These are phyloP conservation scores for Sporophila hypoxantha DNA, from an alignment of 2,113 vertebrate genomes.

Conservation along the genomic window DNA sequence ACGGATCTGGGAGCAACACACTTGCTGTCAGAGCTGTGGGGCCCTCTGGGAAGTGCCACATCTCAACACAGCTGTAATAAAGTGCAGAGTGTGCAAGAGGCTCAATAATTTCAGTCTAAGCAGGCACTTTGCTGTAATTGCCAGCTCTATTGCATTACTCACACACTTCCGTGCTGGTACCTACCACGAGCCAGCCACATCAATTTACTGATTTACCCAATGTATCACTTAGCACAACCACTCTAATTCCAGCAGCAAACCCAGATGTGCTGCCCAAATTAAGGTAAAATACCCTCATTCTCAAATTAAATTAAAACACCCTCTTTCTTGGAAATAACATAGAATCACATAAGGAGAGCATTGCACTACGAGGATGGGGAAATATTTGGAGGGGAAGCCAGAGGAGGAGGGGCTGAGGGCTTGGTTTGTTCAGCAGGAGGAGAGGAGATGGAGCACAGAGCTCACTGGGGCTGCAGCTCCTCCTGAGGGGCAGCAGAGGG, in stretches of 20 bases:
- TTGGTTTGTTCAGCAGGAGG: not conserved
- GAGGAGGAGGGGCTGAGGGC: not conserved
- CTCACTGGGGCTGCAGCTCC: not conserved
- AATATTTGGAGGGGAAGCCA: not conserved
- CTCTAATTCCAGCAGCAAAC: not conserved
- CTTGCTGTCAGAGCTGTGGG: not conserved
- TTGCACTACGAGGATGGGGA: not conserved
- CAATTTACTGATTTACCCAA: not conserved
- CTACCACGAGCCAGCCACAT: not conserved
- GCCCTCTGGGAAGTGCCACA: not conserved
- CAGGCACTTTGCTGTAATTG: slow-evolving; percentile 35
- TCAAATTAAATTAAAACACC: not conserved
- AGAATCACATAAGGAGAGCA: not conserved
- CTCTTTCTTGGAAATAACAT: not conserved
- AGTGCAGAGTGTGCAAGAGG: not conserved
- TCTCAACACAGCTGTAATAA: not conserved
- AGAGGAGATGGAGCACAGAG: not conserved
- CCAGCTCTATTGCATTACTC: not conserved
- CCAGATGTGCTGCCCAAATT: not conserved
- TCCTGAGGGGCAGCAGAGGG: not conserved
- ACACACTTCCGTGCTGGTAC: not conserved
- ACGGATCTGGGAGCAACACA: not conserved
- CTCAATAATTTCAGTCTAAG: slow-evolving; percentile 17
- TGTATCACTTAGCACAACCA: not conserved
- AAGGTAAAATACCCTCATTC: not conserved